A percentile compares a stretch with the other conserved stretches of the same genome.
Evolutionary conservation across 1,140 invertebrate species (phyloP).

Genomic region (Eurosta solidaginis): DNA sequence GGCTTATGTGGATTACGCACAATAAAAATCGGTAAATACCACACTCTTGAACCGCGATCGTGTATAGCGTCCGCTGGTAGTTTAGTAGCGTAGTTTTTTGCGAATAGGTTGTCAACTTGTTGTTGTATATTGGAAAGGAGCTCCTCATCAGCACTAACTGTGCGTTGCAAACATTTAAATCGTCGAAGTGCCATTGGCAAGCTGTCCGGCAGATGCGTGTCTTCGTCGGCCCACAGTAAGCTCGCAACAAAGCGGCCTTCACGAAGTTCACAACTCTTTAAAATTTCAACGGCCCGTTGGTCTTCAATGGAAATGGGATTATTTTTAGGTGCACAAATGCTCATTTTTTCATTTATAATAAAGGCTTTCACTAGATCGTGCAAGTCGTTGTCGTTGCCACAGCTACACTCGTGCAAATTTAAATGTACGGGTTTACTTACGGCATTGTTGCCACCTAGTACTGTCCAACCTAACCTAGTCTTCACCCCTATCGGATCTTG

Average conservation of each 20-base stretch:
- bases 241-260: too few species aligned
- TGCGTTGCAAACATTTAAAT: conserved; percentile 2
- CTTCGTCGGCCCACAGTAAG: conserved; percentile 23
- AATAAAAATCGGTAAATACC: conserved; percentile 49
- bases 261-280: neutral
- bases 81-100: conserved; percentile 1
- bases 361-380: too few species aligned
- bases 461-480: too few species aligned
- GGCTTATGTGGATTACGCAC: conserved; percentile 43
- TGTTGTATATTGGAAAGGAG: neutral
- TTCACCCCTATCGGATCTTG: too few species aligned
- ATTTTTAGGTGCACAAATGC: too few species aligned
- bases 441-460: too few species aligned
- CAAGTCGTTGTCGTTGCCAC: too few species aligned
- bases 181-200: conserved; percentile 27
- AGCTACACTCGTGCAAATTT: too few species aligned
- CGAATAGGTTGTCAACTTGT: neutral
- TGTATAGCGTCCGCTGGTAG: neutral
- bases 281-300: neutral
- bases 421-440: too few species aligned
- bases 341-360: too few species aligned
- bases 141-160: neutral
- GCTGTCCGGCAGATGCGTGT: conserved; percentile 30
- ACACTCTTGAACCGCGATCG: conserved; percentile 18
- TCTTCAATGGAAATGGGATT: neutral